These are phyloP conservation scores for Leiothrix lutea DNA, from an alignment of 2,113 vertebrate genomes.

Conservation along the genomic window DNA sequence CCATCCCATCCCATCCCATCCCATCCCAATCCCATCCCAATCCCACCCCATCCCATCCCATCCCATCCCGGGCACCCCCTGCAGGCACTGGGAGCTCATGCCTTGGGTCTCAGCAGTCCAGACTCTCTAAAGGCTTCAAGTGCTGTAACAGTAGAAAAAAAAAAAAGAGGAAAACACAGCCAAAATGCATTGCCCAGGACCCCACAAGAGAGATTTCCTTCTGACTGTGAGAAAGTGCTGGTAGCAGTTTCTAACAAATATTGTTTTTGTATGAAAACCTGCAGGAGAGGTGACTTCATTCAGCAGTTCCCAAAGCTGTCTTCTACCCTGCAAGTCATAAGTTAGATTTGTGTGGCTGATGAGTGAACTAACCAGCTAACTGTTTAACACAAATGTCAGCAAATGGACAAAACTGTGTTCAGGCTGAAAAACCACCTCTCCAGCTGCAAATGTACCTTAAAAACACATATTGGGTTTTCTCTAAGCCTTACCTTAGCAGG, in stretches of 20 bases:
- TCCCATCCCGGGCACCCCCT: background rate
- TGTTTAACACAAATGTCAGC: background rate
- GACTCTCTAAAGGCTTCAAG: background rate
- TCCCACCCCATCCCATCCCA: too few relatives aligned
- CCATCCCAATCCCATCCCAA: too few relatives aligned
- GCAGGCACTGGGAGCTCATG: fast-evolving
- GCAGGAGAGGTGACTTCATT: background rate
- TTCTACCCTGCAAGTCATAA: background rate
- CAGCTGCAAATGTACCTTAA: background rate
- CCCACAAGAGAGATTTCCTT: background rate
- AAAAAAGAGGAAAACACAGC: background rate
- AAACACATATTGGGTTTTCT: background rate
- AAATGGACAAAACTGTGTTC: background rate
- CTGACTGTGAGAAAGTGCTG: background rate
- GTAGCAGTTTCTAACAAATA: background rate
- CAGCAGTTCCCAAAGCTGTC: background rate
- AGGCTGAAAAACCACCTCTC: background rate
- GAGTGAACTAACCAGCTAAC: background rate
- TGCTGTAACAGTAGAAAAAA: background rate
- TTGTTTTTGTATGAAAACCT: background rate
- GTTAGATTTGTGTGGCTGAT: background rate
- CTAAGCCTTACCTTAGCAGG: background rate
- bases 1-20: too few relatives aligned
- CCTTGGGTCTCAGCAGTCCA: background rate
- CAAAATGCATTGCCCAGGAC: background rate